A percentile compares a stretch with the other conserved stretches of the same genome.
Conservation (phyloP, 1,140 invertebrate species). For the Hylaeus anthracinus region DNA sequence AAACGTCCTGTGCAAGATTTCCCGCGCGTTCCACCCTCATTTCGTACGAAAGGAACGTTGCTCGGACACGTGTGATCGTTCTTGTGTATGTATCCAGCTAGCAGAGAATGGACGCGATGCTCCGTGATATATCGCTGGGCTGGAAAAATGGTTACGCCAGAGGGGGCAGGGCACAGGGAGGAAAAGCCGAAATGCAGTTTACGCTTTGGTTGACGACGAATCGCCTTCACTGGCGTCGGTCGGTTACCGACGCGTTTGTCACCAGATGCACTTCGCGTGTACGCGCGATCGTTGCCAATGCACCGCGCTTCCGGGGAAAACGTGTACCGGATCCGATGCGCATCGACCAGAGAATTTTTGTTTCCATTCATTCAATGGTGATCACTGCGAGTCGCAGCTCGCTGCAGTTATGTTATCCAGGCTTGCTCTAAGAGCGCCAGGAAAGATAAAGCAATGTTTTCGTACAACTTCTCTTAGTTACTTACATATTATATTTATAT, state of each 20-base stretch:
- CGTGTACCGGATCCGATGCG: not conserved
- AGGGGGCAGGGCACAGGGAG: conserved; percentile 36
- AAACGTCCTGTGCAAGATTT: conserved; percentile 24
- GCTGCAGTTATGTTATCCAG: not conserved
- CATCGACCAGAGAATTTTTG: not conserved
- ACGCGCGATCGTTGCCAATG: conserved; percentile 17
- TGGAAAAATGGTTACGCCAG: conserved; percentile 60
- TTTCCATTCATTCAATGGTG: not conserved
- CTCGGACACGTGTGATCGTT: conserved; percentile 37
- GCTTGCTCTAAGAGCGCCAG: too few relatives aligned
- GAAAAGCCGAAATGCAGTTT: conserved; percentile 61
- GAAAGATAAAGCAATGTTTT: too few relatives aligned
- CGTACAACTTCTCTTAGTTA: too few relatives aligned
- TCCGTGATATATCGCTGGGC: conserved; percentile 56
- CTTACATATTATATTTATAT: too few relatives aligned
- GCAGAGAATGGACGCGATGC: conserved; percentile 42
- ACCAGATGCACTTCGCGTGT: conserved; percentile 40
- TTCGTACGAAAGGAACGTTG: conserved; percentile 34
- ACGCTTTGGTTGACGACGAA: conserved; percentile 64
- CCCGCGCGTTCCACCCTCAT: conserved; percentile 37
- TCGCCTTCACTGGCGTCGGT: conserved; percentile 50
- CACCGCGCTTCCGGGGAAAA: conserved; percentile 10
- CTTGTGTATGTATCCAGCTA: not conserved
- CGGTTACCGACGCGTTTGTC: conserved; percentile 52
- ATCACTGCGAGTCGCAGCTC: not conserved